A percentile compares a stretch with the other conserved stretches of the same genome.
These are phyloP conservation scores for Orthosia incerta DNA, from an alignment of 2,888 invertebrate genomes.

Conservation along the genomic window DNA sequence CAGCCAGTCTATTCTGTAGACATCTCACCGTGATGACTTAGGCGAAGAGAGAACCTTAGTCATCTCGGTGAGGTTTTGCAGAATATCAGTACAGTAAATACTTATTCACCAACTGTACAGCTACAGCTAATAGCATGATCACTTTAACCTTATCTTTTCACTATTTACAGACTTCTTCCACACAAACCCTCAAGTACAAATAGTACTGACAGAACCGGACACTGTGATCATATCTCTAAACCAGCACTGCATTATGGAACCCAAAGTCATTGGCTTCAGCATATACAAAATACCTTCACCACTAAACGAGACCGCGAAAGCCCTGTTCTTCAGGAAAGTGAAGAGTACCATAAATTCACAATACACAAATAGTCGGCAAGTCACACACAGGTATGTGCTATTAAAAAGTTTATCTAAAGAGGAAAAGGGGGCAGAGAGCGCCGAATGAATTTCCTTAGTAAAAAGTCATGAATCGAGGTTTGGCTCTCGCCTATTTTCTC, in stretches of 20 bases:
- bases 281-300: slow-evolving; percentile 94
- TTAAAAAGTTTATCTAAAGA: not conserved
- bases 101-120: not conserved
- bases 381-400: slow-evolving; percentile 88
- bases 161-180: slow-evolving; percentile 94
- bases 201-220: slow-evolving; percentile 93
- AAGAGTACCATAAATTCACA: slow-evolving; percentile 97
- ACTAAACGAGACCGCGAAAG: slow-evolving; percentile 94
- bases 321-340: slow-evolving; percentile 95
- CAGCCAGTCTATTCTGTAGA: no score
- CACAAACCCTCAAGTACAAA: slow-evolving; percentile 97
- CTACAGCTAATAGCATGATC: not conserved
- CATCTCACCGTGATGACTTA: no score
- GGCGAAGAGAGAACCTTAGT: no score
- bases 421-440: no score
- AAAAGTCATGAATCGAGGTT: no score
- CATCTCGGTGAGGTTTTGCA: no score
- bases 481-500: no score
- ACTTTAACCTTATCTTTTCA: not conserved
- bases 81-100: not conserved
- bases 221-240: slow-evolving; percentile 95
- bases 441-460: no score
- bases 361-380: slow-evolving; percentile 97
- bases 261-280: slow-evolving; percentile 98
- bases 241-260: slow-evolving; percentile 97